Conservation (phyloP, 2,888 invertebrate species). For the Lepeophtheirus nordmannii region DNA sequence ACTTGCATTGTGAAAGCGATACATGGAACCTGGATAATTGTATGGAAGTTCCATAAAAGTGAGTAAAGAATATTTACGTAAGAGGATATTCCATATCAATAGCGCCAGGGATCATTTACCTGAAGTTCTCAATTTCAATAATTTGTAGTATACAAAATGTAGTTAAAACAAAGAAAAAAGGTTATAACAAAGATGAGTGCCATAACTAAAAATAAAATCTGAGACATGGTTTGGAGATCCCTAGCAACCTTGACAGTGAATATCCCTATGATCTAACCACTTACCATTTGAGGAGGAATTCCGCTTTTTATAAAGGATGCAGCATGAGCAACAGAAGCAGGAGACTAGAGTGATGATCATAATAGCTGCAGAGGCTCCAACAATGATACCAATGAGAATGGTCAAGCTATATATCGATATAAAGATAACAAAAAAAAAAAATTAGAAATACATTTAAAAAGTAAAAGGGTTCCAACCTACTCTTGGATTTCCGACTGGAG, state of each 20-base stretch:
- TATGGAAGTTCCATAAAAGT: conserved; percentile 22
- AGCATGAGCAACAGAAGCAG: conserved; percentile 35
- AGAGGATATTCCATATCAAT: no score
- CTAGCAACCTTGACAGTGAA: no score
- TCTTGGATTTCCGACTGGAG: conserved; percentile 27
- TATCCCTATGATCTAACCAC: conserved; percentile 25
- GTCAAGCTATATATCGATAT: conserved; percentile 31
- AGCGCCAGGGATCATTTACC: no score
- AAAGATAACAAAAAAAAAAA: no score
- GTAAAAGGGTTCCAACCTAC: conserved; percentile 24
- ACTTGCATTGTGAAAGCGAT: conserved; percentile 31
- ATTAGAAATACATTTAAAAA: neutral
- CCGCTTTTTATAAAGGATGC: conserved; percentile 33
- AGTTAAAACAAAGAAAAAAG: no score
- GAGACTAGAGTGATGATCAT: conserved; percentile 32
- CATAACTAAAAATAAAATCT: no score
- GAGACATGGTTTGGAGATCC: no score
- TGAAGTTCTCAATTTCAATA: no score
- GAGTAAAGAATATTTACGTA: no score
- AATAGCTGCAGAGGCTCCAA: conserved; percentile 32
- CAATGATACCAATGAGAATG: conserved; percentile 34
- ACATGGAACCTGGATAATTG: conserved; percentile 31
- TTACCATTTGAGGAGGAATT: conserved; percentile 29
- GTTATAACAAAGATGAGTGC: no score
- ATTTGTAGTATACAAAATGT: no score